Percentiles rank a stretch among this genome's conserved stretches.
phyloP scores from a whole-genome alignment of 2,797 vertebrate species.

The Manis pentadactyla region DNA sequence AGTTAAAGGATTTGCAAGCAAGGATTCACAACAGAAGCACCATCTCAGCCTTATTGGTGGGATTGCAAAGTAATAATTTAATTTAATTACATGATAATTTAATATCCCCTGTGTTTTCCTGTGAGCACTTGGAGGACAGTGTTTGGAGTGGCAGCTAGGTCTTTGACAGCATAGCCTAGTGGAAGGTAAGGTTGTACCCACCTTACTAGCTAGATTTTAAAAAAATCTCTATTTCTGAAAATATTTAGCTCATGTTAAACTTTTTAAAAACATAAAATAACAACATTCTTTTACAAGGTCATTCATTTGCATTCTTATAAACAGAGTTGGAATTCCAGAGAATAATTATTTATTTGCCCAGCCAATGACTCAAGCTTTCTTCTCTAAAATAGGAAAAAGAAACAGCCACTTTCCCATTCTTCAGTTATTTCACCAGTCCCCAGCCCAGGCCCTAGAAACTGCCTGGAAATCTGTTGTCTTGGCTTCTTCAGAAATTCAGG shows the following conservation, averaged over 20 bases:
- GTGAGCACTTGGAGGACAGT: neutral
- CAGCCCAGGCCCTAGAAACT: slow-evolving; percentile 75
- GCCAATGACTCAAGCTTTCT: slow-evolving; percentile 44
- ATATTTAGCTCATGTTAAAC: slow-evolving; percentile 37
- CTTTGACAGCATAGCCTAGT: neutral
- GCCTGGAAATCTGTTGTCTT: slow-evolving; percentile 82
- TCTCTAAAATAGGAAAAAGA: slow-evolving; percentile 52
- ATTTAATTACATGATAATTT: slow-evolving; percentile 74
- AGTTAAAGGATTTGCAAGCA: slow-evolving; percentile 64
- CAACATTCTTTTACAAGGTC: slow-evolving; percentile 45
- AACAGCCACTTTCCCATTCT: slow-evolving; percentile 30
- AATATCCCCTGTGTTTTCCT: slow-evolving; percentile 67
- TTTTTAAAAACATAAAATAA: slow-evolving; percentile 49
- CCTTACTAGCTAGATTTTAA: neutral
- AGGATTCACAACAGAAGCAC: slow-evolving; percentile 53
- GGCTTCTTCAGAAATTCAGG: slow-evolving; percentile 76
- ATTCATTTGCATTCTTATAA: slow-evolving; percentile 65
- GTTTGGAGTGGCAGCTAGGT: neutral
- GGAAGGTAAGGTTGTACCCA: neutral
- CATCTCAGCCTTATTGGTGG: slow-evolving; percentile 63
- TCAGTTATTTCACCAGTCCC: slow-evolving; percentile 65
- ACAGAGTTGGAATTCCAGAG: slow-evolving; percentile 23
- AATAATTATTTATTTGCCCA: slow-evolving; percentile 59
- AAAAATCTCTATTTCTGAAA: slow-evolving; percentile 44
- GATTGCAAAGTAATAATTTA: slow-evolving; percentile 73